A percentile compares a stretch with the other conserved stretches of the same genome.
Conservation (phyloP, 2,797 vertebrate species). For the Takifugu ocellatus region DNA sequence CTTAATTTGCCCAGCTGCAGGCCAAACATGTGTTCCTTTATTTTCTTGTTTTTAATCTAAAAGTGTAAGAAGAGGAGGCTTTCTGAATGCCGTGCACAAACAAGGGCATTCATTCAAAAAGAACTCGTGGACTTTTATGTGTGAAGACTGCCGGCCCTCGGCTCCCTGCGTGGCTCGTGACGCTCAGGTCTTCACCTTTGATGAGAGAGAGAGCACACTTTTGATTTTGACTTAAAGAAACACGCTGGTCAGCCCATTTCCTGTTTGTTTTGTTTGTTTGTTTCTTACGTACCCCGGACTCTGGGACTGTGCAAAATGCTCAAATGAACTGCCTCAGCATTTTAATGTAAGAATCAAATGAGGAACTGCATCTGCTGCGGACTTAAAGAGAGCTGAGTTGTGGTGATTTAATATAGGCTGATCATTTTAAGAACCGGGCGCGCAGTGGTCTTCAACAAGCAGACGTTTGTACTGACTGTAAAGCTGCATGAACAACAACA, state of each 20-base stretch:
- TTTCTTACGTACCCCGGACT: slow-evolving; percentile 2
- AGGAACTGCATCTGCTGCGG: slow-evolving; percentile 27
- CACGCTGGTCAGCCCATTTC: not conserved
- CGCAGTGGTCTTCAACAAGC: slow-evolving; percentile 27
- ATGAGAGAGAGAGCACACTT: slow-evolving; percentile 11
- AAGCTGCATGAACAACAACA: slow-evolving; percentile 35
- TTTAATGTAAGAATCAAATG: slow-evolving; percentile 9
- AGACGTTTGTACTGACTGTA: slow-evolving; percentile 32
- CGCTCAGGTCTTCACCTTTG: slow-evolving; percentile 20
- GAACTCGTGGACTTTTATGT: slow-evolving; percentile 29
- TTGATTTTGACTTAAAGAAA: slow-evolving; percentile 8
- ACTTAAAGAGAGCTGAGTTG: slow-evolving; percentile 21
- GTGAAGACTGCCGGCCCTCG: slow-evolving; percentile 35
- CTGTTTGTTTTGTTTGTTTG: slow-evolving; percentile 14
- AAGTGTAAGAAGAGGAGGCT: slow-evolving; percentile 43
- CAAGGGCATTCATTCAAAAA: slow-evolving; percentile 45
- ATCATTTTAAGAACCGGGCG: slow-evolving; percentile 11
- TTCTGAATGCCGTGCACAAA: slow-evolving; percentile 51
- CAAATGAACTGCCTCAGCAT: slow-evolving; percentile 20
- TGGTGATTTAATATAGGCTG: slow-evolving; percentile 14
- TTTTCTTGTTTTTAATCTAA: slow-evolving; percentile 47
- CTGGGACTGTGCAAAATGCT: slow-evolving; percentile 7
- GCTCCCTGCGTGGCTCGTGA: slow-evolving; percentile 24
- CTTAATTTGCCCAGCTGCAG: slow-evolving; percentile 56
- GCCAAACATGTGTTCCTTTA: slow-evolving; percentile 66